A percentile compares a stretch with the other conserved stretches of the same genome.
Evolutionary conservation across 2,113 vertebrate species (phyloP).

Genomic region (Dermatemys mawii): DNA sequence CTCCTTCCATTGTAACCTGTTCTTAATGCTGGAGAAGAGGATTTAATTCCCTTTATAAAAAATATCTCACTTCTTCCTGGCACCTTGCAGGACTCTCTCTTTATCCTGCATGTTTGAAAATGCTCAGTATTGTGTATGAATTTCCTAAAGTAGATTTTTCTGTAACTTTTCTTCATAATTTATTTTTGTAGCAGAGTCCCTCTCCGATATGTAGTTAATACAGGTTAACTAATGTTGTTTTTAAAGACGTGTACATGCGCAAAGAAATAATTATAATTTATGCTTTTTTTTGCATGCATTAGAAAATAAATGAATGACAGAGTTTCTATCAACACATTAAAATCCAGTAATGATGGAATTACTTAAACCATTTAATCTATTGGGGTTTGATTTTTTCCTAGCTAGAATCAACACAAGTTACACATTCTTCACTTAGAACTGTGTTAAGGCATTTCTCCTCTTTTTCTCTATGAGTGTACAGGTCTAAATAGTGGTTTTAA

Average conservation of each 20-base stretch:
- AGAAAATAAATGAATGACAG: not conserved
- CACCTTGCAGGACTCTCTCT: not conserved
- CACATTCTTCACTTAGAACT: not conserved
- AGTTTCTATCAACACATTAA: not conserved
- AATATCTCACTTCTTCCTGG: not conserved
- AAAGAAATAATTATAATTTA: not conserved
- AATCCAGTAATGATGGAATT: slow-evolving; percentile 2
- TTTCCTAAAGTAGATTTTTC: not conserved
- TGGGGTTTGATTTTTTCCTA: slow-evolving; percentile 5
- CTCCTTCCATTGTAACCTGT: not conserved
- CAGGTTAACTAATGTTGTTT: not conserved
- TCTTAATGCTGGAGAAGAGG: not conserved
- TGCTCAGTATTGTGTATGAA: not conserved
- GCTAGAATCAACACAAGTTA: not conserved
- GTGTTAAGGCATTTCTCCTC: not conserved
- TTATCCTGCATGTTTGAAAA: not conserved
- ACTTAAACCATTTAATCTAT: slow-evolving; percentile 28
- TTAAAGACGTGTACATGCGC: not conserved
- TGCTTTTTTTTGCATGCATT: not conserved
- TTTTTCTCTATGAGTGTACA: slow-evolving; percentile 3
- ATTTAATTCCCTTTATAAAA: not conserved
- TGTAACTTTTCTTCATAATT: not conserved
- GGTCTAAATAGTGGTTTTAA: not conserved
- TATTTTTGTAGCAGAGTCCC: not conserved
- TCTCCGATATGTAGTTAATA: not conserved